Percentiles rank a stretch among this genome's conserved stretches.
These are phyloP conservation scores for Sapayoa aenigma DNA, from an alignment of 2,113 vertebrate species.

Conservation along the genomic window DNA sequence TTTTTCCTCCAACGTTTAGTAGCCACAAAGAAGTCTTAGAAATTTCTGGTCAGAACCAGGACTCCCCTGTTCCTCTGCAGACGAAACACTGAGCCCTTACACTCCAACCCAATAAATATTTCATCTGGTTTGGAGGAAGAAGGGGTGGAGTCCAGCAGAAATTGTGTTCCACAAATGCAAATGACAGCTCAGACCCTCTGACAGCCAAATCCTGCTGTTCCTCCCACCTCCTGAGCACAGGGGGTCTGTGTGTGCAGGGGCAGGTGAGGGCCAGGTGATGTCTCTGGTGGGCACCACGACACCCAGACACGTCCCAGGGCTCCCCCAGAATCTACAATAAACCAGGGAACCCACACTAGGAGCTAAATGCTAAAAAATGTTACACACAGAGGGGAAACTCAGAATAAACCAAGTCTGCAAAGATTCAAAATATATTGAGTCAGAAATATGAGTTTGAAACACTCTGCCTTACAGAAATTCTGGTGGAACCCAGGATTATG, in stretches of 20 bases:
- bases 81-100: slow-evolving; percentile 68
- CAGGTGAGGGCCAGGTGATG: background rate
- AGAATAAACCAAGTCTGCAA: background rate
- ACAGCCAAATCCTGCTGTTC: slow-evolving; percentile 5
- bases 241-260: background rate
- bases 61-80: slow-evolving; percentile 78
- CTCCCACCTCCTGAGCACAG: background rate
- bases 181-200: background rate
- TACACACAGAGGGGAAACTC: background rate
- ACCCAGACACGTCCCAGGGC: fast-evolving
- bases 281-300: fast-evolving
- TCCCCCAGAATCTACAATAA: background rate
- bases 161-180: slow-evolving; percentile 32
- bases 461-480: background rate
- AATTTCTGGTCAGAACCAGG: slow-evolving; percentile 75
- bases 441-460: background rate
- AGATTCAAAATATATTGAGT: background rate
- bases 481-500: background rate
- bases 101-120: slow-evolving; percentile 75
- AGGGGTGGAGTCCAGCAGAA: slow-evolving; percentile 30
- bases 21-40: slow-evolving; percentile 90
- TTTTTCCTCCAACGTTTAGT: slow-evolving; percentile 83
- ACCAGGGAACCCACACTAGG: background rate
- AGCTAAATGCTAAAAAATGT: background rate
- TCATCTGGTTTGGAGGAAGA: slow-evolving; percentile 64